Conservation (phyloP, 2,888 invertebrate species). For the Eupithecia subumbrata region DNA sequence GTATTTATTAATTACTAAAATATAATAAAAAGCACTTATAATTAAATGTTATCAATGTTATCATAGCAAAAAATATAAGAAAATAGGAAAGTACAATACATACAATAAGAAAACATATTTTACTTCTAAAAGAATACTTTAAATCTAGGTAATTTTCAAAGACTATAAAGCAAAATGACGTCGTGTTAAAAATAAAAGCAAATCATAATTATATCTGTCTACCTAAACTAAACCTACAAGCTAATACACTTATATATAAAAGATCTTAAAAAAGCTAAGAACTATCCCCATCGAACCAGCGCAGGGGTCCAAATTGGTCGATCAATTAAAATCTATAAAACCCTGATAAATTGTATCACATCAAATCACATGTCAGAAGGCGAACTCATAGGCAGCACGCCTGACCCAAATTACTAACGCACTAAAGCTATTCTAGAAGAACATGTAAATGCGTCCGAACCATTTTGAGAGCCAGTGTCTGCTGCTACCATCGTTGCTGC, state of each 20-base stretch:
- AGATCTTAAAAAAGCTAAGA: neutral
- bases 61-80: neutral
- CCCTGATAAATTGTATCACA: neutral
- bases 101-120: neutral
- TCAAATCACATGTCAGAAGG: neutral
- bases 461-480: constrained; percentile 51
- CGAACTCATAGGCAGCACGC: neutral
- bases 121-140: neutral
- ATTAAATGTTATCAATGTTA: neutral
- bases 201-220: neutral
- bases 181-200: neutral
- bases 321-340: neutral
- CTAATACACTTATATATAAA: neutral
- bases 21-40: constrained; percentile 1
- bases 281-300: neutral
- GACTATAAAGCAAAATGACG: neutral
- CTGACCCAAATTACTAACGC: neutral
- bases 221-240: neutral
- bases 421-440: neutral
- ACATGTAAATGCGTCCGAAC: constrained; percentile 45
- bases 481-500: neutral
- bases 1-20: neutral
- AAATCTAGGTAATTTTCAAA: neutral
- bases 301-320: neutral
- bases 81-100: neutral